Base-by-base conservation (phyloP, 2,888 invertebrate species). In the Habroteleia sp. region DNA sequence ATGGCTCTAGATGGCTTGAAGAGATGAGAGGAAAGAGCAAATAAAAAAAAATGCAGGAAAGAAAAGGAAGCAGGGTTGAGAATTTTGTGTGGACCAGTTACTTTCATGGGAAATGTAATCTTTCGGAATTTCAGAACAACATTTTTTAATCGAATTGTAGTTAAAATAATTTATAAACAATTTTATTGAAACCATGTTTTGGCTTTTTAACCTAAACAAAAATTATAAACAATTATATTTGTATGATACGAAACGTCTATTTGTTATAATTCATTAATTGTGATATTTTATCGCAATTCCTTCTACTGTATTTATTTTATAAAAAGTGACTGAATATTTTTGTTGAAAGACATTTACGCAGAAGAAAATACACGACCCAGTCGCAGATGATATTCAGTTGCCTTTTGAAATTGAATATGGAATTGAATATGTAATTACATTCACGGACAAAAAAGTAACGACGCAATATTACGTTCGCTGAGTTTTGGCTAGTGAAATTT, bases 91-190 rank as follows among this genome's bases (percentile, higher is more conserved):
- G 83, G 86, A 84, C 84, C 84, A 83, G 80, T 83, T 35, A 14
- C 80, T 58, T 84, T 82, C 84, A 82, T 87, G 86, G 86, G 86
- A 86, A 87, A 84, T 85, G 74, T 82, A 81, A 83, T 83, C 81
- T 83, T 31, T 11, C 6, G 10, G 5, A 3, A 13, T 0, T 33
- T 7, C 7, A 6, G 1, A 3, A 6, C 7, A 3, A 25, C 7
- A 25, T 7, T 25, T 25, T 6, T 25, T 25, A n/a, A n/a, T n/a
- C n/a, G n/a, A n/a, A n/a, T n/a, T n/a, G n/a, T n/a, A n/a, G n/a
- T n/a, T n/a, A n/a, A n/a, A n/a, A n/a, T n/a, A n/a, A n/a, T n/a
- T n/a, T n/a, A n/a, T n/a, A n/a, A n/a, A n/a, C n/a, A n/a, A n/a
- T n/a, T n/a, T n/a, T n/a, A n/a, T n/a, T n/a, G n/a, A n/a, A n/a